phyloP scores from a whole-genome alignment of 2,888 invertebrate species.

The Melanophora roralis region DNA sequence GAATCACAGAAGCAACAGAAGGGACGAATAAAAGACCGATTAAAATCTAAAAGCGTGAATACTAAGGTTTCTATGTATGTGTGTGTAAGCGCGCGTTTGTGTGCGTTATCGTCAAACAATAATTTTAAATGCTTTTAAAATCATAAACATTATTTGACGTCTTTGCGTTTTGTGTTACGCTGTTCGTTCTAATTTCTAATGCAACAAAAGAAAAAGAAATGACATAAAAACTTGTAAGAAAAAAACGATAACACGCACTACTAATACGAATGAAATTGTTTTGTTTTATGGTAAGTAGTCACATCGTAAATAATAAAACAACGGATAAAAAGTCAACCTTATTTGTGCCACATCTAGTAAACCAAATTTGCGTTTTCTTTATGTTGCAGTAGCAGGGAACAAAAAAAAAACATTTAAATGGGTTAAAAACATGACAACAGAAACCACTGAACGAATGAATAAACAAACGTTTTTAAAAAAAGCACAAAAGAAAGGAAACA shows the following conservation, averaged over 20 bases:
- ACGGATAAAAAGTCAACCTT: slow-evolving; percentile 41
- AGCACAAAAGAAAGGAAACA: not conserved
- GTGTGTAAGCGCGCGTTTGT: no score
- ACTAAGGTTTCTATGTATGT: not conserved
- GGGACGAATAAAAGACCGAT: not conserved
- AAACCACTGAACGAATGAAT: not conserved
- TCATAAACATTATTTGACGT: not conserved
- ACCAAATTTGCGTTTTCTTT: slow-evolving; percentile 41
- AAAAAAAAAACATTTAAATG: slow-evolving; percentile 35
- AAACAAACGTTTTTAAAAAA: slow-evolving; percentile 6
- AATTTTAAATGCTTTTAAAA: slow-evolving; percentile 27
- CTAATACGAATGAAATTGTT: not conserved
- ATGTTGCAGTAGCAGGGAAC: not conserved
- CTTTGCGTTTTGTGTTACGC: not conserved
- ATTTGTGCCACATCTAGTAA: slow-evolving; percentile 43
- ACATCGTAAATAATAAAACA: not conserved
- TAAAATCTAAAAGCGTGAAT: not conserved
- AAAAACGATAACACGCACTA: slow-evolving; percentile 21
- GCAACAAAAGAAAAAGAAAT: not conserved
- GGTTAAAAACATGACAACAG: slow-evolving; percentile 51
- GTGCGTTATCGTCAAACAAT: not conserved
- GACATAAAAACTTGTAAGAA: not conserved
- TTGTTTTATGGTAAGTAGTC: not conserved
- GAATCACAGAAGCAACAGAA: not conserved
- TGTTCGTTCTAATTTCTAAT: not conserved